Conservation (phyloP, 2,797 vertebrate species). For the Onychomys arenicola region DNA sequence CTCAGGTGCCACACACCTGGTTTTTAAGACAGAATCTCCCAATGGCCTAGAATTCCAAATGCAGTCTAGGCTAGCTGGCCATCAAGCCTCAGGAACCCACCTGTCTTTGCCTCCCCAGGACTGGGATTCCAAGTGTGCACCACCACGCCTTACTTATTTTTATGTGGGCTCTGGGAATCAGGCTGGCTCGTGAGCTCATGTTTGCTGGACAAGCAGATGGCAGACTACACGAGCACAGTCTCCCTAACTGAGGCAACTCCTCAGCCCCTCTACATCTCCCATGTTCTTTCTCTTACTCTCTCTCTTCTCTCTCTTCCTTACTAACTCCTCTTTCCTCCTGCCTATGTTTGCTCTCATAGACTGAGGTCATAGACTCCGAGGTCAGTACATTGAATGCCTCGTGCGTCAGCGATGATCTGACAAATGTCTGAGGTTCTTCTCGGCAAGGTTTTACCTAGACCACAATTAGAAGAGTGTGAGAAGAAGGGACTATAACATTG, state of each 20-base stretch:
- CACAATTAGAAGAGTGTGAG: not conserved
- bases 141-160: not conserved
- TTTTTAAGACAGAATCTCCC: not conserved
- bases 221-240: not conserved
- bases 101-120: not conserved
- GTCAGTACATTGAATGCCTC: not conserved
- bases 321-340: not conserved
- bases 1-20: not conserved
- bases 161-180: not conserved
- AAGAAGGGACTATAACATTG: not conserved
- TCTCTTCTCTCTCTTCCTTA: not conserved
- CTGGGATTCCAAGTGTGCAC: not conserved
- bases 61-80: not conserved
- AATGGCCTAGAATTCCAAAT: not conserved
- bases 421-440: constrained; percentile 16
- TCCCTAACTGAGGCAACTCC: not conserved
- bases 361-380: not conserved
- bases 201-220: not conserved
- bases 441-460: not conserved
- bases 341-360: not conserved
- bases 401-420: constrained; percentile 5
- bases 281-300: not conserved
- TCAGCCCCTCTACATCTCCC: not conserved
- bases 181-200: not conserved
- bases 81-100: not conserved